phyloP scores from a whole-genome alignment of 2,888 invertebrate genomes.

The Watsonalla cultraria region DNA sequence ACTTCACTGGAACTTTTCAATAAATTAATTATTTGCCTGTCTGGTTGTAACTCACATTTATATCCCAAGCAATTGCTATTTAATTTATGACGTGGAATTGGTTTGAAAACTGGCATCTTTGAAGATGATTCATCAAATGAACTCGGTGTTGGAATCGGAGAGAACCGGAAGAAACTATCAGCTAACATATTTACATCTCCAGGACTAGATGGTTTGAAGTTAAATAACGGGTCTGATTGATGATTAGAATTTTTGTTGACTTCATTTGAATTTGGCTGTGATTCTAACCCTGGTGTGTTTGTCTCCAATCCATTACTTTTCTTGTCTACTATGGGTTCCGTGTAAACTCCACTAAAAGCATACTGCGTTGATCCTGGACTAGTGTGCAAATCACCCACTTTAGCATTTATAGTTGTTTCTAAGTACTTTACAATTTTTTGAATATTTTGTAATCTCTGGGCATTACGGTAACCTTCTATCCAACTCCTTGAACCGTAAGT shows the following conservation, averaged over 20 bases:
- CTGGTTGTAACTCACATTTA: slow-evolving; percentile 30
- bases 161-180: slow-evolving; percentile 60
- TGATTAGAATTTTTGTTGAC: slow-evolving; percentile 45
- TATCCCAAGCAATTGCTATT: slow-evolving; percentile 36
- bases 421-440: slow-evolving; percentile 66
- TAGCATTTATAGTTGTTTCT: slow-evolving; percentile 66
- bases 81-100: slow-evolving; percentile 31
- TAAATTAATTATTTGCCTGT: slow-evolving; percentile 8
- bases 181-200: slow-evolving; percentile 86
- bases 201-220: slow-evolving; percentile 85
- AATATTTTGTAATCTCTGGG: slow-evolving; percentile 64
- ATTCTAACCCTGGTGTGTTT: slow-evolving; percentile 15
- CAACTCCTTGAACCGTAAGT: slow-evolving; percentile 57
- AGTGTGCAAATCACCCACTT: slow-evolving; percentile 57
- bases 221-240: slow-evolving; percentile 81
- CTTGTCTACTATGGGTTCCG: slow-evolving; percentile 46
- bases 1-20: slow-evolving; percentile 20
- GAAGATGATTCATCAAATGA: slow-evolving; percentile 21
- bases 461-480: slow-evolving; percentile 65
- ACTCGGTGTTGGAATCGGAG: slow-evolving; percentile 36
- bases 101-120: slow-evolving; percentile 45
- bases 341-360: slow-evolving; percentile 61
- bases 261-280: slow-evolving; percentile 33
- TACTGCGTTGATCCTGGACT: slow-evolving; percentile 47
- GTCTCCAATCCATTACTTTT: slow-evolving; percentile 15